Evolutionary conservation across 2,888 invertebrate species (phyloP).

Genomic region (Scaptomyza reducta): DNA sequence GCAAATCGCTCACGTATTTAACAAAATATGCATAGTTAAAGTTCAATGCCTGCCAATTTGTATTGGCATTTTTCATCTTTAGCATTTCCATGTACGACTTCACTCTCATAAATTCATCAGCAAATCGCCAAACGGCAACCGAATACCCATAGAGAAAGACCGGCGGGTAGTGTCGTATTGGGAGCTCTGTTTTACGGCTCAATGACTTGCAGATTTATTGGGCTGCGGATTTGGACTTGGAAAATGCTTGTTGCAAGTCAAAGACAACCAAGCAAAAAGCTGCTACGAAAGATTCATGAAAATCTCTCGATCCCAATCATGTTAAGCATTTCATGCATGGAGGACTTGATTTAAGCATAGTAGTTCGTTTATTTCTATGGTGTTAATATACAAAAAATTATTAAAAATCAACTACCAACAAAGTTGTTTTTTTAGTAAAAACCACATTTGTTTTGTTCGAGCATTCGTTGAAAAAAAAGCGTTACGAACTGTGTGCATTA

Average conservation of each 20-base stretch:
- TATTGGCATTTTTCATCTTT: conserved; percentile 42
- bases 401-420: neutral
- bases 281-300: conserved; percentile 11
- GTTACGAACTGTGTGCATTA: conserved; percentile 1
- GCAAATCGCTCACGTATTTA: conserved; percentile 51
- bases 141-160: conserved; percentile 17
- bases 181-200: conserved; percentile 61
- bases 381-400: too few relatives aligned
- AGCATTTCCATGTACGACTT: conserved; percentile 13
- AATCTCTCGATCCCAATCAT: conserved; percentile 11
- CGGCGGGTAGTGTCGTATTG: neutral
- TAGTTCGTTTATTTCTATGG: too few relatives aligned
- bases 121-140: conserved; percentile 48
- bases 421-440: neutral
- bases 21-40: conserved; percentile 64
- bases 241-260: conserved; percentile 30
- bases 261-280: conserved; percentile 21
- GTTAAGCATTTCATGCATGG: conserved; percentile 8
- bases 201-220: conserved; percentile 66
- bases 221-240: conserved; percentile 31
- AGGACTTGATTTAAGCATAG: neutral
- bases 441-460: neutral
- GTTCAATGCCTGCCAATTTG: conserved; percentile 48
- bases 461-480: neutral
- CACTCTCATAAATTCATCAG: conserved; percentile 73